phyloP scores from a whole-genome alignment of 1,140 invertebrate genomes.

The Tetramorium parvispinum region DNA sequence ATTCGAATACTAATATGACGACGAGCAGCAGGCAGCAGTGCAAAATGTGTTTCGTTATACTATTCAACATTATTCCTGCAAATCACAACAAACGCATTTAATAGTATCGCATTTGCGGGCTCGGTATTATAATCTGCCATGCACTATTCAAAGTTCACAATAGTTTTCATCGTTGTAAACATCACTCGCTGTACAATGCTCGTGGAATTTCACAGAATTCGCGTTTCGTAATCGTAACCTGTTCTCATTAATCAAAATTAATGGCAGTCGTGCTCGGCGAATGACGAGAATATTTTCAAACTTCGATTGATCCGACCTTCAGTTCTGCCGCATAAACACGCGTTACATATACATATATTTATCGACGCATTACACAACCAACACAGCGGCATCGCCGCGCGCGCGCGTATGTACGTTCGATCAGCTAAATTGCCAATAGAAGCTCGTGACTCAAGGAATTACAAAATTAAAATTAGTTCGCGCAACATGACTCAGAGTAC shows the following conservation, averaged over 20 bases:
- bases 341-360: not conserved
- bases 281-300: conserved; percentile 33
- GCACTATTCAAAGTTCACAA: not conserved
- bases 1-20: conserved; percentile 92
- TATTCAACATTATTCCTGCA: conserved; percentile 87
- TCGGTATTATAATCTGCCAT: not conserved
- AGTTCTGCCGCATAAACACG: not conserved
- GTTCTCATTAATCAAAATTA: conserved; percentile 22
- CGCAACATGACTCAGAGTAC: conserved; percentile 11
- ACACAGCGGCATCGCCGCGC: not conserved
- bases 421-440: not conserved
- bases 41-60: conserved; percentile 90
- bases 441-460: not conserved
- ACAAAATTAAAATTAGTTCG: not conserved
- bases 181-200: not conserved
- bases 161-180: not conserved
- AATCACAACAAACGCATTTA: conserved; percentile 31
- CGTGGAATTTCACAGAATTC: not conserved
- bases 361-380: not conserved
- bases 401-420: not conserved
- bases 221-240: not conserved
- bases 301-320: conserved; percentile 47
- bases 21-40: conserved; percentile 92
- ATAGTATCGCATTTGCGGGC: not conserved
- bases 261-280: not conserved